Conservation (phyloP, 2,888 invertebrate genomes). For the Melanargia galathea region DNA sequence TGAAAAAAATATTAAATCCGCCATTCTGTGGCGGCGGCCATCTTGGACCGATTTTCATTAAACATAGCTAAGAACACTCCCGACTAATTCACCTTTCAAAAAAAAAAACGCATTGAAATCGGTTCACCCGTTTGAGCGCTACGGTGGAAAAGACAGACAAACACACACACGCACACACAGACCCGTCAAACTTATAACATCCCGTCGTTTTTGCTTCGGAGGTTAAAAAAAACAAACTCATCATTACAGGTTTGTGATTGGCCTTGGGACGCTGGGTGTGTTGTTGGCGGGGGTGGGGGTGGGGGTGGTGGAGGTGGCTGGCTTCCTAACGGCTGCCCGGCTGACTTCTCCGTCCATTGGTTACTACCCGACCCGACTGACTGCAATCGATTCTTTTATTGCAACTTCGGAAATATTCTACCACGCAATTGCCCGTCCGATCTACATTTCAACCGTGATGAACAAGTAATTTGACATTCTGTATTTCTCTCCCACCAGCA, state of each 20-base stretch:
- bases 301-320: slow-evolving; percentile 19
- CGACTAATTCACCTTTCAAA: no score
- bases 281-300: neutral
- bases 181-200: no score
- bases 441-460: slow-evolving; percentile 44
- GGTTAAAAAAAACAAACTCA: neutral
- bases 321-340: slow-evolving; percentile 50
- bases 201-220: neutral
- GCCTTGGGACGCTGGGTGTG: slow-evolving; percentile 26
- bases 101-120: no score
- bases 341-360: slow-evolving; percentile 44
- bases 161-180: no score
- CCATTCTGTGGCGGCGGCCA: no score
- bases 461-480: slow-evolving; percentile 40
- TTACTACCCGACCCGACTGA: slow-evolving; percentile 51
- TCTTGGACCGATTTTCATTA: no score
- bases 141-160: no score
- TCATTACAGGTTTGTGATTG: slow-evolving; percentile 23
- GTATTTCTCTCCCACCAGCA: neutral
- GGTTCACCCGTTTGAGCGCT: no score
- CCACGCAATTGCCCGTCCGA: slow-evolving; percentile 42
- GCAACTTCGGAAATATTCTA: slow-evolving; percentile 45
- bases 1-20: no score
- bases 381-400: slow-evolving; percentile 54
- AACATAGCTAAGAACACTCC: no score